Evolutionary conservation across 2,797 vertebrate genomes (phyloP), one percentile per base, ranked within the genome.

Genomic region (Chrosomus eos): DNA sequence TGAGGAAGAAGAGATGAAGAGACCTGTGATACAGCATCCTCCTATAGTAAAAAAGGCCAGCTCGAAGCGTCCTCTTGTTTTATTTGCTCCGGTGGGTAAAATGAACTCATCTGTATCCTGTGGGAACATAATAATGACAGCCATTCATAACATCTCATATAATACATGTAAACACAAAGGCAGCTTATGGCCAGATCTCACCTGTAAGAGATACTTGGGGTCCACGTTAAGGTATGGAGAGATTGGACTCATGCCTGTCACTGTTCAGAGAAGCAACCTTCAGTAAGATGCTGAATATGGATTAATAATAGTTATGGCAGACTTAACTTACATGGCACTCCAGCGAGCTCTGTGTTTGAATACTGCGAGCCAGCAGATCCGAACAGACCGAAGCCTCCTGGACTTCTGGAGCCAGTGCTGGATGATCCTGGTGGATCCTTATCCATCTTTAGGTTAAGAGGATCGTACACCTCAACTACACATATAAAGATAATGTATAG

Each of bases 1-100:
- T 33, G 19, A 7, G 28, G 31, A 26, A 31, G 26, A 11, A 73
- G 33, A 58, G 4, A 28, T 6, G 14, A 18, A 87, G 92, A 43
- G 66, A 99, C 98, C 98, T 77, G 97, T 97, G 89, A 99, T 98
- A 79, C 98, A 99, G 86, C 97, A 98, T 40, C 97, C 97, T 86
- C 98, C 98, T 83, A 99, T 99, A 18, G 98, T 99, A 87, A 99
- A 99, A 93, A 99, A 99, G 19, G 98, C 98, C 90, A 99, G 90
- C 85, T 99, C 97, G 92, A 99, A 99, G 86, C 98, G 95, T 64
- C 98, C 97, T 87, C 98, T 95, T 3, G 96, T 98, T 93, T 99
- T 99, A 92, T 94, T 99, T 48, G 97, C 97, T 84, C 98, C 98
- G n/a, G 97, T 99, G 0, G 97, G 98, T 85, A 99, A 93, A 94